Percentiles rank a stretch among this genome's conserved stretches.
These are phyloP conservation scores for Eulemur mongoz DNA, from an alignment of 2,797 vertebrate genomes.

Conservation along the genomic window DNA sequence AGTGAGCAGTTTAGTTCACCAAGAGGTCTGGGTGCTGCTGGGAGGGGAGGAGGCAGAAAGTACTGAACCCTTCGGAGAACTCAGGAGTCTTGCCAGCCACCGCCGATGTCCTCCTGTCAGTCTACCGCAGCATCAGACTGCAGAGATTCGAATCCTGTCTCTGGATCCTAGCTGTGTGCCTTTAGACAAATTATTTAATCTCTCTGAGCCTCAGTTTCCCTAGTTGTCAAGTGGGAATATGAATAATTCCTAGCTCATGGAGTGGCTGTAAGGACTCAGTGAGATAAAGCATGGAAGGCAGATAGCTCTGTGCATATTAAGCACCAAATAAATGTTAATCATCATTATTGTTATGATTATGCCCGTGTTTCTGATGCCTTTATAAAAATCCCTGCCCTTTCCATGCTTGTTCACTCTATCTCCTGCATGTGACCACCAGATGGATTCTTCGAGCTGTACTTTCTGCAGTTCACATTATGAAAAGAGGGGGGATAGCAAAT, in stretches of 20 bases:
- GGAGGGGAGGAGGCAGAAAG: not conserved
- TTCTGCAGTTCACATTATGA: not conserved
- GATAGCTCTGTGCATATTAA: not conserved
- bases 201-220: not conserved
- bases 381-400: not conserved
- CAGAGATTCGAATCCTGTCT: not conserved
- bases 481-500: not conserved
- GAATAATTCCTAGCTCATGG: not conserved
- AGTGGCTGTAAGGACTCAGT: not conserved
- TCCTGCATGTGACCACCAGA: not conserved
- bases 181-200: not conserved
- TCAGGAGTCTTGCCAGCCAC: not conserved
- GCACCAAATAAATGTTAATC: not conserved
- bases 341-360: not conserved
- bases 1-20: not conserved
- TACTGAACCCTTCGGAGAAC: not conserved
- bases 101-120: not conserved
- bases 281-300: not conserved
- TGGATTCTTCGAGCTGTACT: not conserved
- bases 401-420: not conserved
- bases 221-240: not conserved
- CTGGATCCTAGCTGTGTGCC: not conserved
- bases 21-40: not conserved
- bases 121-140: not conserved
- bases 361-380: not conserved